Evolutionary conservation across 2,113 vertebrate genomes (phyloP).

Genomic region (Atlantisia rogersi): DNA sequence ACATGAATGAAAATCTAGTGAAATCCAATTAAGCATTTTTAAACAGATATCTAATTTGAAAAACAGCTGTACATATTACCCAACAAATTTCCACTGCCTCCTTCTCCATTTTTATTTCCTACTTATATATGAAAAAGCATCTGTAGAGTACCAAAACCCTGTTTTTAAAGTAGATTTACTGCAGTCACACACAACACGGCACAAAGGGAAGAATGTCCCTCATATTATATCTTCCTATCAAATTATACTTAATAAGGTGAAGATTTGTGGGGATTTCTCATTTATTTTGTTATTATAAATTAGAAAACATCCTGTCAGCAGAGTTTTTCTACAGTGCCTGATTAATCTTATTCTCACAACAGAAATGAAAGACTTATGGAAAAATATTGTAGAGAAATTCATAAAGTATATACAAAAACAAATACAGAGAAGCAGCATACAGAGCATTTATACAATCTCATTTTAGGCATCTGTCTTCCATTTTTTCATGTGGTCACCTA

Average conservation of each 20-base stretch:
- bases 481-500: neutral
- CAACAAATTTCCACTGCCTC: neutral
- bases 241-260: neutral
- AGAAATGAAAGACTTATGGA: neutral
- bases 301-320: neutral
- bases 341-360: neutral
- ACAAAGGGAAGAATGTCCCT: neutral
- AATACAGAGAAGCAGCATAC: neutral
- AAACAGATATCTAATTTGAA: conserved; percentile 32
- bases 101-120: neutral
- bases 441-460: neutral
- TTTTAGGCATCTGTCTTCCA: neutral
- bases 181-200: neutral
- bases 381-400: neutral
- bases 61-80: conserved; percentile 44
- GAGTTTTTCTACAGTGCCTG: neutral
- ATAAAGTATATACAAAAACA: neutral
- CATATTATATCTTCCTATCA: neutral
- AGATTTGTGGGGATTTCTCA: neutral
- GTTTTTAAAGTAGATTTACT: neutral
- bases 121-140: neutral
- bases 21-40: conserved; percentile 15
- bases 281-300: neutral
- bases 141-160: neutral
- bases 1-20: conserved; percentile 27